These are phyloP conservation scores for Callorhinus ursinus DNA, from an alignment of 2,113 vertebrate genomes.

Conservation along the genomic window DNA sequence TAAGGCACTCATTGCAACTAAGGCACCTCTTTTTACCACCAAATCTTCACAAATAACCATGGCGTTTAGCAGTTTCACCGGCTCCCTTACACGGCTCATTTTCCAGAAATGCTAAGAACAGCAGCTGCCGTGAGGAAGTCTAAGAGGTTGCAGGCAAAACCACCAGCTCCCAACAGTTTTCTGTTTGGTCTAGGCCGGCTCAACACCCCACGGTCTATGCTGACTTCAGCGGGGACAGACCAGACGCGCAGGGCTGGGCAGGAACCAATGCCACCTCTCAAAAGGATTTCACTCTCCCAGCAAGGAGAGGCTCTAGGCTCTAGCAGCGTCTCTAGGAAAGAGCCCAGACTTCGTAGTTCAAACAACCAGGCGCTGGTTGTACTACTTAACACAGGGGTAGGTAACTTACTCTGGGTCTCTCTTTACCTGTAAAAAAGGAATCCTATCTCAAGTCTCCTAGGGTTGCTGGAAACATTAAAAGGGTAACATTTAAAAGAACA, in stretches of 20 bases:
- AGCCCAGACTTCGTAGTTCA: no score
- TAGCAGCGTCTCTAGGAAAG: not conserved
- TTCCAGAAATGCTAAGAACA: not conserved
- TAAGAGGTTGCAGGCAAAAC: not conserved
- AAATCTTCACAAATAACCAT: accelerated
- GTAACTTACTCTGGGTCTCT: not conserved
- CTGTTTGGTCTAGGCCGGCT: not conserved
- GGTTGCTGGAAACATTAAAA: not conserved
- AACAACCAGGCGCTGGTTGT: accelerated
- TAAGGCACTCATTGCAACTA: not conserved
- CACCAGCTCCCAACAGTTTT: not conserved
- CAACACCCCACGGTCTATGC: not conserved
- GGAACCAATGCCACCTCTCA: not conserved
- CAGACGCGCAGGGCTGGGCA: not conserved
- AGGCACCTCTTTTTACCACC: not conserved
- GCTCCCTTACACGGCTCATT: not conserved
- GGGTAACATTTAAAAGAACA: not conserved
- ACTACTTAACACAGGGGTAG: accelerated
- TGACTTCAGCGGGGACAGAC: not conserved
- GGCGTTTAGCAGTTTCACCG: not conserved
- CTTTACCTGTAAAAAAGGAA: not conserved
- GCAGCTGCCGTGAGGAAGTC: accelerated
- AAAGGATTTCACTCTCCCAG: not conserved
- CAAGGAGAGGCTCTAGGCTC: not conserved
- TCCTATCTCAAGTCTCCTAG: accelerated